Conservation (phyloP, 2,113 vertebrate genomes). For the Mola mola region DNA sequence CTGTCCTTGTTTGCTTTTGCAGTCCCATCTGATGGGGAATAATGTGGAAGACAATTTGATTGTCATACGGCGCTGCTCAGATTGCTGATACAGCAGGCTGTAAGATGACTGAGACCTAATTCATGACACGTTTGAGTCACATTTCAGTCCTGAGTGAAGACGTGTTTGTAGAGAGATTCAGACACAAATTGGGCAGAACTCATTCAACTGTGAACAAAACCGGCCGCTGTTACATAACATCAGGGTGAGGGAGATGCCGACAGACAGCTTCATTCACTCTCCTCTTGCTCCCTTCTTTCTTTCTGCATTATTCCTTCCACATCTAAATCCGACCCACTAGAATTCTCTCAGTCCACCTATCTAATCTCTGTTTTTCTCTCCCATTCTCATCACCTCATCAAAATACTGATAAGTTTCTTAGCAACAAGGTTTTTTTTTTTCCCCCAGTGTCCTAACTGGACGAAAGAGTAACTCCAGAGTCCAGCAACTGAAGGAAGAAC, state of each 20-base stretch:
- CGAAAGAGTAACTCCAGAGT: slow-evolving; percentile 39
- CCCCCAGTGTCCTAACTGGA: slow-evolving; percentile 24
- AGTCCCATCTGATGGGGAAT: too few relatives aligned
- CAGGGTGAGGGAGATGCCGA: background rate
- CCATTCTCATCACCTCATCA: slow-evolving; percentile 21
- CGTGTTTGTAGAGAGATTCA: slow-evolving; percentile 4
- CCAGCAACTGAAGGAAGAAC: slow-evolving; percentile 38
- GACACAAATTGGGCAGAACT: slow-evolving; percentile 15
- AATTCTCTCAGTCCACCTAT: slow-evolving; percentile 5
- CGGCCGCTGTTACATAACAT: slow-evolving; percentile 31
- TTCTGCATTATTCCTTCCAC: slow-evolving; percentile 2
- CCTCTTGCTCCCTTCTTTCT: slow-evolving; percentile 6
- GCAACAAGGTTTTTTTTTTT: slow-evolving; percentile 47
- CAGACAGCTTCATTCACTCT: slow-evolving; percentile 16
- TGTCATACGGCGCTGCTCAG: too few relatives aligned
- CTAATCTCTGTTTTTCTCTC: slow-evolving; percentile 17
- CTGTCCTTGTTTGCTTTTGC: too few relatives aligned
- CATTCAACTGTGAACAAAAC: background rate
- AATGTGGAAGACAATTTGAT: too few relatives aligned
- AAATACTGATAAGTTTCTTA: slow-evolving; percentile 57
- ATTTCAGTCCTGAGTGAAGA: background rate
- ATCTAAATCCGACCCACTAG: slow-evolving; percentile 10
- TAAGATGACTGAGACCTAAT: too few relatives aligned
- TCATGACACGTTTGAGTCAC: too few relatives aligned
- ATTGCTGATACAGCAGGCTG: too few relatives aligned